A percentile compares a stretch with the other conserved stretches of the same genome.
These are phyloP conservation scores for Trissonchulus latispiculum DNA, from an alignment of 2,888 invertebrate species.

Conservation along the genomic window DNA sequence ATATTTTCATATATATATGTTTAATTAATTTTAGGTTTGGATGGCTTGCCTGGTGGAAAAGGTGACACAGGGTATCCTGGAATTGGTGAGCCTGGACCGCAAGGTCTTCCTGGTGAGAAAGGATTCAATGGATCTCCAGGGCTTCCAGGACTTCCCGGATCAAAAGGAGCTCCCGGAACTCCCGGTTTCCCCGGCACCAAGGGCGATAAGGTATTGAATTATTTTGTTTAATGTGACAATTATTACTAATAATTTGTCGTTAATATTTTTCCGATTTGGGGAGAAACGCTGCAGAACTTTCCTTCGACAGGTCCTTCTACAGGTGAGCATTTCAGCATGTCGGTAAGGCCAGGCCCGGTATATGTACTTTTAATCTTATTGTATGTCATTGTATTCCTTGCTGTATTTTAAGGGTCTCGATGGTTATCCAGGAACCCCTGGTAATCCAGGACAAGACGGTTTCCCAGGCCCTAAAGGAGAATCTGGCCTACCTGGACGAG, in stretches of 20 bases:
- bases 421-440: constrained; percentile 28
- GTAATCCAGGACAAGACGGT: constrained; percentile 39
- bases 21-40: constrained; percentile 26
- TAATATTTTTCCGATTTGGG: too few species aligned
- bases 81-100: constrained; percentile 52
- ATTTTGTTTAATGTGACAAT: too few species aligned
- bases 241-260: too few species aligned
- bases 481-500: constrained; percentile 30
- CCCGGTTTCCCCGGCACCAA: constrained; percentile 27
- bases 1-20: too few species aligned
- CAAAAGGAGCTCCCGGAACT: constrained; percentile 30
- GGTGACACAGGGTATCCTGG: constrained; percentile 33
- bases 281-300: too few species aligned
- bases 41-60: constrained; percentile 33
- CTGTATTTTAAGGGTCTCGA: constrained; percentile 50
- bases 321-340: too few species aligned
- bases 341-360: too few species aligned
- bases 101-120: constrained; percentile 49
- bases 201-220: constrained; percentile 26
- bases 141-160: constrained; percentile 24
- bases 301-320: too few species aligned
- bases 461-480: constrained; percentile 35
- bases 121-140: constrained; percentile 52
- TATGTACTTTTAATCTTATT: too few species aligned
- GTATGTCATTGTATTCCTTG: too few species aligned